phyloP scores from a whole-genome alignment of 2,888 invertebrate genomes.

The Folsomia manolachei region DNA sequence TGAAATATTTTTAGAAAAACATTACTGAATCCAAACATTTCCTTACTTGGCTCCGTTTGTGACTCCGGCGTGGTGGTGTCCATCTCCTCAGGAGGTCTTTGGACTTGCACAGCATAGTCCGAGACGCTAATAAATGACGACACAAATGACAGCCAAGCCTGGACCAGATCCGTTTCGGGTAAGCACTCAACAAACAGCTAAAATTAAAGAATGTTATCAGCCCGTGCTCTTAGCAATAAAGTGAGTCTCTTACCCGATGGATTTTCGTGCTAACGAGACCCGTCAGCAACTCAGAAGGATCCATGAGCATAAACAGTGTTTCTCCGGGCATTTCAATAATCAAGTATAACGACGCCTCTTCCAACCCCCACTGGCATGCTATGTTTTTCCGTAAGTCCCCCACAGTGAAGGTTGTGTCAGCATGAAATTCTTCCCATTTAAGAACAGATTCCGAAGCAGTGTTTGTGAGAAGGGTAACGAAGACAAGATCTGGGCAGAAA shows the following conservation, averaged over 20 bases:
- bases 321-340: neutral
- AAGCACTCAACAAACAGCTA: neutral
- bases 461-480: conserved; percentile 23
- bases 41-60: too few relatives aligned
- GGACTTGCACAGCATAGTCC: neutral
- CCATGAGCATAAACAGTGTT: neutral
- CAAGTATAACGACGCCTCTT: neutral
- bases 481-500: conserved; percentile 32
- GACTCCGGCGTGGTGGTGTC: too few relatives aligned
- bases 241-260: neutral
- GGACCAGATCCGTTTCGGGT: neutral
- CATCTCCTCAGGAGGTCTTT: too few relatives aligned
- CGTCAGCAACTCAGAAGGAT: neutral
- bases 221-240: too few relatives aligned
- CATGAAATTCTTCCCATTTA: conserved; percentile 20
- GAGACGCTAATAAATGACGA: neutral
- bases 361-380: neutral
- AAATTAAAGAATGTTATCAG: neutral
- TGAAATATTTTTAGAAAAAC: too few relatives aligned
- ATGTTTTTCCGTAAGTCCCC: conserved; percentile 15
- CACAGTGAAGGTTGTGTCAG: neutral
- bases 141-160: neutral
- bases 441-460: conserved; percentile 12
- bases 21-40: too few relatives aligned
- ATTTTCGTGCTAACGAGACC: neutral